phyloP scores from a whole-genome alignment of 2,888 invertebrate genomes.

The Epirrhoe alternata region DNA sequence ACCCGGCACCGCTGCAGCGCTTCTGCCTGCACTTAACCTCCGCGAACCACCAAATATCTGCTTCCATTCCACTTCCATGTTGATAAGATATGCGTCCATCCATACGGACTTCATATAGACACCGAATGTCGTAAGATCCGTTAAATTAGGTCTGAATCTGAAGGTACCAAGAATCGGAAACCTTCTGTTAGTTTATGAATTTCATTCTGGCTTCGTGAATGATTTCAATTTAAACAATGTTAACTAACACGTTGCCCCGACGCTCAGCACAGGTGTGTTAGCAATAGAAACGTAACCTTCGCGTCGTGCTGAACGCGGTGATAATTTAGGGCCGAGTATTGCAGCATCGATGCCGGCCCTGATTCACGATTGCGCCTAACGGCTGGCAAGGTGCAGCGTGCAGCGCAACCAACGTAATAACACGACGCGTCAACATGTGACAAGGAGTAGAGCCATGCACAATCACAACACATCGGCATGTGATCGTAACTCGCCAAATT shows the following conservation, averaged over 20 bases:
- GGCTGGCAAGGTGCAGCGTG: conserved; percentile 71
- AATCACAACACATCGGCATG: conserved; percentile 42
- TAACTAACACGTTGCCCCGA: background rate
- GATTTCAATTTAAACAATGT: conserved; percentile 8
- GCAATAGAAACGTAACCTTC: conserved; percentile 24
- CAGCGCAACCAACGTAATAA: conserved; percentile 71
- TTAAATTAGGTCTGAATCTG: background rate
- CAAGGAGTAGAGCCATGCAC: conserved; percentile 51
- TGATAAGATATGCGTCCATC: background rate
- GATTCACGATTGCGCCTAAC: conserved; percentile 60
- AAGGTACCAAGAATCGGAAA: background rate
- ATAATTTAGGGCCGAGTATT: conserved; percentile 55
- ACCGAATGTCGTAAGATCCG: background rate
- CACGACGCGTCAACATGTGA: conserved; percentile 58
- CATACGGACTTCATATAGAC: background rate
- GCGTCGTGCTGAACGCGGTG: conserved; percentile 31
- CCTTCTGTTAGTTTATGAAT: background rate
- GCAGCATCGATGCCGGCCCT: conserved; percentile 61
- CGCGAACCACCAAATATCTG: conserved; percentile 4
- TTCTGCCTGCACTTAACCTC: conserved; percentile 31
- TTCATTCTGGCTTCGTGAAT: conserved; percentile 1
- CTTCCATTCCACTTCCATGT: conserved; percentile 14
- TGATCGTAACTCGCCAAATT: conserved; percentile 47
- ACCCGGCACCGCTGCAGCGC: conserved; percentile 63
- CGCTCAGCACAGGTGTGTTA: conserved; percentile 5